These are phyloP conservation scores for Cydia splendana DNA, from an alignment of 1,140 invertebrate genomes.

Conservation along the genomic window DNA sequence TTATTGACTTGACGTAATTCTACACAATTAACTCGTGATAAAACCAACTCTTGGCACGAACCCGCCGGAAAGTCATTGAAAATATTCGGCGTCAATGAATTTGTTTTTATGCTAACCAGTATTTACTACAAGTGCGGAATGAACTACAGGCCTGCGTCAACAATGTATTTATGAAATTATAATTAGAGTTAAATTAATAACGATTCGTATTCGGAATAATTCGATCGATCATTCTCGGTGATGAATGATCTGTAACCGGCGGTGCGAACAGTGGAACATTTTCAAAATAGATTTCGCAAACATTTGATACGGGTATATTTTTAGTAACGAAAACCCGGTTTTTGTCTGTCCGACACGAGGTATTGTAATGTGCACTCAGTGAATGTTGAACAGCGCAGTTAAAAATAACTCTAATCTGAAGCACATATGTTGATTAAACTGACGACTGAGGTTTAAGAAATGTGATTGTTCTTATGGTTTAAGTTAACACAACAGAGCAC, in stretches of 20 bases:
- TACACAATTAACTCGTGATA: constrained; percentile 40
- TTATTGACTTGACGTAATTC: constrained; percentile 48
- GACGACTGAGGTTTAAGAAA: background rate
- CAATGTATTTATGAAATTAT: constrained; percentile 16
- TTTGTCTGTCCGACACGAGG: constrained; percentile 62
- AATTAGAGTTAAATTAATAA: background rate
- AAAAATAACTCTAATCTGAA: constrained; percentile 60
- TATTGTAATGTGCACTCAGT: constrained; percentile 71
- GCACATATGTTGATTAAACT: background rate
- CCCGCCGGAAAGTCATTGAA: constrained; percentile 26
- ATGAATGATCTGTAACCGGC: constrained; percentile 43
- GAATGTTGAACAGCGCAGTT: constrained; percentile 55
- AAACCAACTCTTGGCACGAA: constrained; percentile 46
- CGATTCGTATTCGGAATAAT: constrained; percentile 12
- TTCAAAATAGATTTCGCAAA: constrained; percentile 77
- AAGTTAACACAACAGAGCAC: constrained; percentile 43
- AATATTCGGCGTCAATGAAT: constrained; percentile 40
- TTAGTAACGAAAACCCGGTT: constrained; percentile 76
- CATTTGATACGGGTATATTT: constrained; percentile 78
- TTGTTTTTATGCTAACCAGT: constrained; percentile 39
- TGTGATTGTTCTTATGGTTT: constrained; percentile 3
- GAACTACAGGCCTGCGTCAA: background rate
- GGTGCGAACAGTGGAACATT: constrained; percentile 60
- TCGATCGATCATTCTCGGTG: constrained; percentile 40
- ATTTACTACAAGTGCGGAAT: constrained; percentile 26